These are phyloP conservation scores for Halcyon badia DNA, from an alignment of 2,797 vertebrate genomes.

Conservation along the genomic window DNA sequence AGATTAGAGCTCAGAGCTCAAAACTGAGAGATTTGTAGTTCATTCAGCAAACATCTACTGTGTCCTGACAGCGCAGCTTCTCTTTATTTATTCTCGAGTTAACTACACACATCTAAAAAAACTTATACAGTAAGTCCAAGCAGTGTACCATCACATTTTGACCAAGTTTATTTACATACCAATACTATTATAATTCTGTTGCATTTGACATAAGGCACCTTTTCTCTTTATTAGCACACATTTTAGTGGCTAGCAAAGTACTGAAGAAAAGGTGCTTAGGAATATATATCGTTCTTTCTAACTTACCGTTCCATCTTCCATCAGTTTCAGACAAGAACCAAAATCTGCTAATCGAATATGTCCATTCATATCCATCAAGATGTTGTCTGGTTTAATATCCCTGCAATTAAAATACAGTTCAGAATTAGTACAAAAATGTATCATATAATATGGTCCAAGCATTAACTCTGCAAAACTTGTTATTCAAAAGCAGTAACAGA, in stretches of 20 bases:
- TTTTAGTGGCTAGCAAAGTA: not conserved
- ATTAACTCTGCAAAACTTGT: not conserved
- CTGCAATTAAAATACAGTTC: conserved; percentile 78
- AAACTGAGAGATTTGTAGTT: not conserved
- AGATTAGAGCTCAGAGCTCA: not conserved
- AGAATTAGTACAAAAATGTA: conserved; percentile 21
- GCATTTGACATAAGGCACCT: not conserved
- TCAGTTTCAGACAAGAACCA: conserved; percentile 97
- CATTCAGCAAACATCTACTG: not conserved
- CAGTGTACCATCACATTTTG: not conserved
- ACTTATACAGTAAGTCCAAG: not conserved
- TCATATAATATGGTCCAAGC: not conserved
- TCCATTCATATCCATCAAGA: conserved; percentile 97
- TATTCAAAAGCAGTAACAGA: not conserved
- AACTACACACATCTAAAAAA: not conserved
- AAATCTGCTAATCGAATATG: conserved; percentile 99
- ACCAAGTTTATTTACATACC: not conserved
- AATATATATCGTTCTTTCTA: not conserved
- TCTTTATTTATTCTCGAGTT: not conserved
- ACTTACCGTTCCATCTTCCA: conserved; percentile 97
- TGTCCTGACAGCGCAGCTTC: not conserved
- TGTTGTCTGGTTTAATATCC: conserved; percentile 98
- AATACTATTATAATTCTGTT: not conserved
- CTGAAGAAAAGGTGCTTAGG: not conserved
- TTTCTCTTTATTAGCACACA: not conserved